Percentiles rank a stretch among this genome's conserved stretches.
Conservation (phyloP, 2,797 vertebrate species). For the Momotus momota region DNA sequence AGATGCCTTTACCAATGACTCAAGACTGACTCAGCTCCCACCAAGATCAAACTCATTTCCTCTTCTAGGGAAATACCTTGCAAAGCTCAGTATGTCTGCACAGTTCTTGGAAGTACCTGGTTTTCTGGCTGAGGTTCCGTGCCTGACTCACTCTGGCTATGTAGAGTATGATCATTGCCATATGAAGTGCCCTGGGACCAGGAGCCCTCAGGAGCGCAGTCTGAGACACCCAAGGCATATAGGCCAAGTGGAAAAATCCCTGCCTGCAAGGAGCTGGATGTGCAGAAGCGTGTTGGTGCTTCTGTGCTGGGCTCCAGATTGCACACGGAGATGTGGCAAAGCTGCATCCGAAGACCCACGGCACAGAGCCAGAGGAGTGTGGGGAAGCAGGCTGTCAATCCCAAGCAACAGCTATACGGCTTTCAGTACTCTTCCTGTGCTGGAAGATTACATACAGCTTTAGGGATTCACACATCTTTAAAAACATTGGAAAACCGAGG, state of each 20-base stretch:
- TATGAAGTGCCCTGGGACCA: accelerated
- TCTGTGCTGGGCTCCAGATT: background rate
- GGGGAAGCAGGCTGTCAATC: background rate
- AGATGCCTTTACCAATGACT: background rate
- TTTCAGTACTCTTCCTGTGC: background rate
- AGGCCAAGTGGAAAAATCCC: background rate
- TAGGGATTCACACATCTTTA: background rate
- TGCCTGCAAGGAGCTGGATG: background rate
- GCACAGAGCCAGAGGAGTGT: accelerated
- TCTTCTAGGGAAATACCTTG: background rate
- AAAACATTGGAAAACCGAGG: background rate
- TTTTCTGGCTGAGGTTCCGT: background rate
- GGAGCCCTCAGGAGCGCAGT: accelerated
- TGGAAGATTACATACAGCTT: background rate
- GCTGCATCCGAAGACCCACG: background rate
- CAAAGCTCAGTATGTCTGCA: background rate
- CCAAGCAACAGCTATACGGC: background rate
- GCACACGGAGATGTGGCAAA: background rate
- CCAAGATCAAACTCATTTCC: background rate
- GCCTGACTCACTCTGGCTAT: background rate
- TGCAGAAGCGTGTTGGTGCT: background rate
- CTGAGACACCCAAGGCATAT: accelerated
- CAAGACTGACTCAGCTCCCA: background rate
- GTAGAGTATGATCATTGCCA: background rate
- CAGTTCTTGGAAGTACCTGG: background rate